Base-by-base conservation (phyloP, 1,140 invertebrate species). In the Chionoecetes opilio region DNA sequence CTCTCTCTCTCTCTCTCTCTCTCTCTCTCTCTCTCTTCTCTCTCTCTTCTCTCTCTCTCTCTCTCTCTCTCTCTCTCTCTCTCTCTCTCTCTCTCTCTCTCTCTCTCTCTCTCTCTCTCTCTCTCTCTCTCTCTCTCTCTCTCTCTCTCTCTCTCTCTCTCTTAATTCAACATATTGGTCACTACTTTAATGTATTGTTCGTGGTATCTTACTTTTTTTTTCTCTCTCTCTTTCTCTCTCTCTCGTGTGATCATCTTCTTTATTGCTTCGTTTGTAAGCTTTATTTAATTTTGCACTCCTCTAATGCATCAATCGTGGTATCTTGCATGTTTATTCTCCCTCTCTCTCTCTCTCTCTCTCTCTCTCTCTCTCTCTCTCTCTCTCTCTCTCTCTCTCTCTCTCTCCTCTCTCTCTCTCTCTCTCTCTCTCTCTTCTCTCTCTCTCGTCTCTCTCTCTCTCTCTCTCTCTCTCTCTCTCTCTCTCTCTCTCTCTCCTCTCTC, bases 361-460 rank as follows among this genome's bases (percentile, higher is more conserved):
- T 84, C 26, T 38, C 26, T 88, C 26, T 32, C 32, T 88, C n/a
- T 2, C 26, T 88, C 86, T 88, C 26, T 88, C 32, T 41, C 32
- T 88, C 26, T 29, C 86, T 88, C 86, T 88, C 86, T 88, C 86
- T 88, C 86, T 32, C 86, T 34, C 32, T 2, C 86, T 41, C 32
- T 29, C 26, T 88, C 32, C 9, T 34, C 3, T n/a, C n/a, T n/a
- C n/a, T n/a, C n/a, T n/a, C n/a, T n/a, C n/a, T n/a, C n/a, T n/a
- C n/a, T n/a, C n/a, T n/a, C n/a, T n/a, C n/a, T n/a, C n/a, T n/a
- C n/a, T n/a, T n/a, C n/a, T n/a, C n/a, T n/a, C n/a, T n/a, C n/a
- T n/a, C n/a, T n/a, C n/a, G n/a, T n/a, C n/a, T n/a, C n/a, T n/a
- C n/a, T n/a, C n/a, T n/a, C n/a, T n/a, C n/a, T n/a, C n/a, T n/a